Base-by-base conservation (phyloP, 2,797 vertebrate species). In the Aphelocoma californica region DNA sequence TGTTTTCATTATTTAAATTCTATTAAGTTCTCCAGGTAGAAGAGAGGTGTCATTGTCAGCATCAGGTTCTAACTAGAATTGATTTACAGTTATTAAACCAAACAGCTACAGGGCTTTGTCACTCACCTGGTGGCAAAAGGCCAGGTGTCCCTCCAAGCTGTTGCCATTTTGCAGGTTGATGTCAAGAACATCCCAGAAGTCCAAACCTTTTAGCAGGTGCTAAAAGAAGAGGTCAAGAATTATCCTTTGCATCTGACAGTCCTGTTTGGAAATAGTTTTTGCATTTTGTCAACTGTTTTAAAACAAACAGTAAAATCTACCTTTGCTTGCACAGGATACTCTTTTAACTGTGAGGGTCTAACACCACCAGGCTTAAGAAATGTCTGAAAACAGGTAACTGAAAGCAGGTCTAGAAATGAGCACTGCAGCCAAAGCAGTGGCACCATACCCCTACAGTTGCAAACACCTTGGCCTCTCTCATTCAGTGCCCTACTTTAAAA, bases 141-240 rank as follows among this genome's bases (percentile, higher is more conserved):
- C 97, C 96, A 21, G 67, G 67, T 34, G 94, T 97, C 72, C 96
- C 85, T 60, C 94, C 94, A 77, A 94, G 92, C 28, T 97, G 96
- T 17, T 95, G 97, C 38, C 94, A 96, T 95, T 98, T 98, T 60
- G 96, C 86, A 61, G 97, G 90, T 7, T 96, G 97, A 34, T 83
- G 48, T 44, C 57, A 58, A n/a, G 86, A 81, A 64, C 57, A 94
- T 9, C 44, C 38, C 34, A 89, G 42, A 69, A 96, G 95, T 70
- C 94, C 93, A 32, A 98, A 96, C 42, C 96, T 96, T 88, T 98
- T 92, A 71, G 72, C 40, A 25, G 84, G 36, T 97, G 95, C 96
- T 36, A 97, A 97, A 58, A 98, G 96, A 75, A 98, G 96, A 5
- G 97, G 97, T 25, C 95, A 97, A 4, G 98, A 98, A 91, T 98